Evolutionary conservation across 2,113 vertebrate species (phyloP).

Genomic region (Pholis gunnellus): DNA sequence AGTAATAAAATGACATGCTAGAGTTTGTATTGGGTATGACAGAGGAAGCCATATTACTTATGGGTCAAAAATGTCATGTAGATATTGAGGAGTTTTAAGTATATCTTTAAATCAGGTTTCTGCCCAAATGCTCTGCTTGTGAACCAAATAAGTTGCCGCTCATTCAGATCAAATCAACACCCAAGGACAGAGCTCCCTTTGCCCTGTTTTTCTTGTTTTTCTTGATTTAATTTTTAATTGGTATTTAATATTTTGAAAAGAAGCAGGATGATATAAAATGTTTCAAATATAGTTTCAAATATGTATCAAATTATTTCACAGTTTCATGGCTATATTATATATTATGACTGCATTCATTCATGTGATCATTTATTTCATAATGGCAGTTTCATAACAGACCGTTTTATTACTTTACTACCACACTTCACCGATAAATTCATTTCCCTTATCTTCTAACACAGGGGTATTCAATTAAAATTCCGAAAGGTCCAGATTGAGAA

Average conservation of each 20-base stretch:
- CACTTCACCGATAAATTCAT: background rate
- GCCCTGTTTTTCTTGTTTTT: background rate
- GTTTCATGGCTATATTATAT: background rate
- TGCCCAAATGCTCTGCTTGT: background rate
- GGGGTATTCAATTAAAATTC: no score
- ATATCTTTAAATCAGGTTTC: no score
- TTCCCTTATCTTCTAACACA: background rate
- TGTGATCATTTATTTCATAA: background rate
- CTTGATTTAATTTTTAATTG: background rate
- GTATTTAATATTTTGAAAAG: background rate
- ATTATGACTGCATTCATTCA: background rate
- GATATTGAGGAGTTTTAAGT: background rate
- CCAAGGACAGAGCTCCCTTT: background rate
- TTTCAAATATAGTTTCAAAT: background rate
- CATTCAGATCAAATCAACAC: background rate
- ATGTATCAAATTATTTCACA: background rate
- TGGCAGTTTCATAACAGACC: background rate
- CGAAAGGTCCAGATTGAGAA: no score
- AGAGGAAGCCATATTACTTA: conserved; percentile 1
- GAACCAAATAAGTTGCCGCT: background rate
- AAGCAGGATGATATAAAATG: background rate
- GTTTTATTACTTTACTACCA: background rate
- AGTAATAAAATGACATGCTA: background rate
- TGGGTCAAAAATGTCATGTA: background rate
- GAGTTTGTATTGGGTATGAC: background rate